Base-by-base conservation (phyloP, 1,140 invertebrate species). In the Orchesella cincta region DNA sequence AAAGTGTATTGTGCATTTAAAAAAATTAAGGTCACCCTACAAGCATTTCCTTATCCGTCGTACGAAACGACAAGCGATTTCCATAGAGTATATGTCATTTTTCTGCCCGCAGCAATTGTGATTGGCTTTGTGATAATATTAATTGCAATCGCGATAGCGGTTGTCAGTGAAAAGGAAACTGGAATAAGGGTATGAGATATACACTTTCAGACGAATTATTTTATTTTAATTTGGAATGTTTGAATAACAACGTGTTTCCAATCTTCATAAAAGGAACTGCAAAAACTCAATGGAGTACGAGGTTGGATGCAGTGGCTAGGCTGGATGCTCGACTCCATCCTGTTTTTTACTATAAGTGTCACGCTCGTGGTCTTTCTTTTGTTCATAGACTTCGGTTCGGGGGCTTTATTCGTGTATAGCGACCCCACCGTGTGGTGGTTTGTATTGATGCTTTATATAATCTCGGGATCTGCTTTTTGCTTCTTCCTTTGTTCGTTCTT, bases 131-230 rank as follows among this genome's bases (percentile, higher is more conserved):
- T 82, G 35, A 80, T 82, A 28, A 79, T 82, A 28, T 76, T 80
- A 0, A 77, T 79, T 16, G 74, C 81, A 1, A 80, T 78, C 31
- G 76, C 79, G 23, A 46, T 76, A 0, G 79, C 64, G 18, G 76
- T 80, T 31, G 81, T 82, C 0, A 70, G 74, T 57, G 81, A 82
- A 67, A 82, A 70, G 54, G 81, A 82, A 76, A 80, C 77, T n/a
- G 81, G 81, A 64, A 80, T 82, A 20, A 82, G 79, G 76, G 81
- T 80, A 73, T n/a, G n/a, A n/a, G n/a, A 75, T n/a, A n/a, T n/a
- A n/a, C n/a, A n/a, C n/a, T n/a, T n/a, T n/a, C n/a, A n/a, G n/a
- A n/a, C n/a, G n/a, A n/a, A n/a, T n/a, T n/a, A n/a, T n/a, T n/a
- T n/a, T n/a, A n/a, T n/a, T n/a, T n/a, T n/a, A n/a, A n/a, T n/a